Conservation (phyloP, 2,888 invertebrate species). For the Graphium colonna region DNA sequence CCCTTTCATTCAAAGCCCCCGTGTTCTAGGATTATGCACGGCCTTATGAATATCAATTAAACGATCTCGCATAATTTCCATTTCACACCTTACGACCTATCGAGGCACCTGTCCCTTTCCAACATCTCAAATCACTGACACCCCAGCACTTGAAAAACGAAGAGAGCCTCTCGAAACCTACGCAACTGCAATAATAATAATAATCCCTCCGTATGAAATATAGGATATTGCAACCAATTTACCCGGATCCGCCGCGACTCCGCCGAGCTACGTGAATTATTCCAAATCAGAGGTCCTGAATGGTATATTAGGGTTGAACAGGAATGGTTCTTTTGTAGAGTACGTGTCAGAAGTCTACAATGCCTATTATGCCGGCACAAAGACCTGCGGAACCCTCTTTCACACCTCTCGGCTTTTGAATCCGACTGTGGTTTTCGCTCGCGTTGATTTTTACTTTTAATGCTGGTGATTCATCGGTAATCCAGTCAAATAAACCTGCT, state of each 20-base stretch:
- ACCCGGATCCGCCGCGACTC: conserved; percentile 25
- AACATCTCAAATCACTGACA: conserved; percentile 25
- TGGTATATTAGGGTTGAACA: conserved; percentile 27
- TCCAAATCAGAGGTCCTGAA: conserved; percentile 25
- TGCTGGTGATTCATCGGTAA: neutral
- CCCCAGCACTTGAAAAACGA: conserved; percentile 29
- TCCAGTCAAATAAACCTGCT: no score
- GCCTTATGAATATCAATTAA: conserved; percentile 18
- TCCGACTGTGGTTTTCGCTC: conserved; percentile 35
- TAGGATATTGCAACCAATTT: conserved; percentile 30
- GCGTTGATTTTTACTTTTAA: conserved; percentile 4
- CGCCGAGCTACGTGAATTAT: conserved; percentile 18
- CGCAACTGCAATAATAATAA: conserved; percentile 30
- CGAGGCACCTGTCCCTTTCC: conserved; percentile 13
- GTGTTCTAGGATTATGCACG: conserved; percentile 17
- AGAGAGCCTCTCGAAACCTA: conserved; percentile 29
- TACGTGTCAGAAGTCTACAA: conserved; percentile 51
- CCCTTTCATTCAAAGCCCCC: conserved; percentile 14
- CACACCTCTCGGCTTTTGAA: conserved; percentile 52
- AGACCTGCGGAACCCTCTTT: conserved; percentile 47
- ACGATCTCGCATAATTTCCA: conserved; percentile 16
- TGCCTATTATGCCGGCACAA: conserved; percentile 53
- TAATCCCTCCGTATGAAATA: conserved; percentile 32
- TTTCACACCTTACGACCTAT: conserved; percentile 18
- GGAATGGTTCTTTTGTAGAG: conserved; percentile 28